Conservation (phyloP, 2,888 invertebrate genomes). For the Molorchus minor region DNA sequence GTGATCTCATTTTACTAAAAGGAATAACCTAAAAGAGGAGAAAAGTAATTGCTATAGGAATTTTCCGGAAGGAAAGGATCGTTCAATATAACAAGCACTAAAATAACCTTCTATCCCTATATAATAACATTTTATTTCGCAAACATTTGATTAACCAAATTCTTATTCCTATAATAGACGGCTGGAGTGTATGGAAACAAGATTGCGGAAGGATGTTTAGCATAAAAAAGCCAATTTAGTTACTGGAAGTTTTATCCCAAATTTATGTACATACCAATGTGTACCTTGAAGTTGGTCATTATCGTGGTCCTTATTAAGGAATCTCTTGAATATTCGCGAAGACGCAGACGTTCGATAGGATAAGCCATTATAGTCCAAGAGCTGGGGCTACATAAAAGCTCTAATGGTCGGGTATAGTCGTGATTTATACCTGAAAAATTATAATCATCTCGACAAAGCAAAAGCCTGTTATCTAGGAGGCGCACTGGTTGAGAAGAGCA, state of each 20-base stretch:
- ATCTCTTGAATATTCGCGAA: constrained; percentile 5
- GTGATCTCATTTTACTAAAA: not conserved
- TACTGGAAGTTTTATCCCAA: constrained; percentile 9
- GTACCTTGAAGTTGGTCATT: constrained; percentile 6
- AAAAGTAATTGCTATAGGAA: constrained; percentile 6
- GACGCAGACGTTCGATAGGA: no score
- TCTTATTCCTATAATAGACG: constrained; percentile 2
- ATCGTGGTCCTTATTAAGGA: not conserved
- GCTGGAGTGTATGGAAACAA: constrained; percentile 10
- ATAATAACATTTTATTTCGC: constrained; percentile 2
- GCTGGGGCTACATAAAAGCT: no score
- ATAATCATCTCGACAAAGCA: no score
- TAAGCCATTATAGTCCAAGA: no score
- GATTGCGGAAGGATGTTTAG: constrained; percentile 9
- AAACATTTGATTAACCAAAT: constrained; percentile 9
- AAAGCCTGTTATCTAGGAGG: no score
- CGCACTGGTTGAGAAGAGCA: no score
- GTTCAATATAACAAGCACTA: constrained; percentile 7
- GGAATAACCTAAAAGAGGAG: not conserved
- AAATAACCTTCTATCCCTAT: constrained; percentile 3
- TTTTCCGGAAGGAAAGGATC: not conserved
- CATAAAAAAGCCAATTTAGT: constrained; percentile 19
- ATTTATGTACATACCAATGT: constrained; percentile 14
- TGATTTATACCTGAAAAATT: no score
- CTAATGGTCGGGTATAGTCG: no score